phyloP scores from a whole-genome alignment of 2,888 invertebrate genomes.

The Punctoribates punctum region DNA sequence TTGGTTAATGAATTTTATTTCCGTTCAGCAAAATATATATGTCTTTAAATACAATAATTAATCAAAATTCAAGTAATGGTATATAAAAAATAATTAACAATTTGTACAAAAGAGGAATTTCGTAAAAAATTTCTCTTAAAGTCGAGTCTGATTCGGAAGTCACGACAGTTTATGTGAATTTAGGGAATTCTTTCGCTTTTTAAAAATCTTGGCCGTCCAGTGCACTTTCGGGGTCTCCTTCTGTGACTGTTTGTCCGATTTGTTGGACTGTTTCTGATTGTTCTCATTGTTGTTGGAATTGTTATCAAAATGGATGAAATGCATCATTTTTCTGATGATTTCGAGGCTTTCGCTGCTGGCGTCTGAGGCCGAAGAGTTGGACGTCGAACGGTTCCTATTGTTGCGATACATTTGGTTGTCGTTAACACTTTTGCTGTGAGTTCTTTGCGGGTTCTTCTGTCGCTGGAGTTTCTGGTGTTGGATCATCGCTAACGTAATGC shows the following conservation, averaged over 20 bases:
- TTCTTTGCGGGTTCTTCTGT: not conserved
- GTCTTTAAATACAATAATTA: no score
- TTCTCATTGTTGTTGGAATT: not conserved
- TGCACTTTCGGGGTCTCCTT: not conserved
- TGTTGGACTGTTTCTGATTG: not conserved
- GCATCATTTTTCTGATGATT: conserved; percentile 6
- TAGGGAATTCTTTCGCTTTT: not conserved
- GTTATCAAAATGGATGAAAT: not conserved
- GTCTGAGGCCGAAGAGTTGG: not conserved
- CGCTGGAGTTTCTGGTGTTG: not conserved
- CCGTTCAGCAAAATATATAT: no score
- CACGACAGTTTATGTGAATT: conserved; percentile 1
- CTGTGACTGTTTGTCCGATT: not conserved
- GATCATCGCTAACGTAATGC: not conserved
- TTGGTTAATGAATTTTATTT: no score
- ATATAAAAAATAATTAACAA: no score
- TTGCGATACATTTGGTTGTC: not conserved
- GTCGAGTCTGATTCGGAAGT: not conserved
- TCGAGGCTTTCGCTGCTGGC: not conserved
- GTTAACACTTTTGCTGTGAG: not conserved
- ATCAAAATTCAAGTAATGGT: no score
- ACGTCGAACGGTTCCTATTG: not conserved
- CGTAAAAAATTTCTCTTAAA: no score
- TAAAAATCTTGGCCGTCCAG: not conserved
- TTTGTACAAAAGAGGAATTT: no score